Evolutionary conservation across 2,113 vertebrate species (phyloP).

Genomic region (Dromaius novaehollandiae): DNA sequence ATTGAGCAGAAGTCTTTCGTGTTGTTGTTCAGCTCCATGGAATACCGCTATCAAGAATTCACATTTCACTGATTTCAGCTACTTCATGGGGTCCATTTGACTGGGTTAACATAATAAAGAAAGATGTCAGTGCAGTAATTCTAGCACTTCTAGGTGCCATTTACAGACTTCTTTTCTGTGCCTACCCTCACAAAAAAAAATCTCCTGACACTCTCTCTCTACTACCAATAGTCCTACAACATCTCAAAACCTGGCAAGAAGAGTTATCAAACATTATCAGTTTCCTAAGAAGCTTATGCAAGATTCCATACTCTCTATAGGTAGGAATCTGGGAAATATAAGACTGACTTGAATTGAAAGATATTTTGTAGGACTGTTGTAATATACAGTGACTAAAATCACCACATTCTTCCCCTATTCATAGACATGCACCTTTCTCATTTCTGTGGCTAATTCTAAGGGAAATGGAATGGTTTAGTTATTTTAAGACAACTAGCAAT

Average conservation of each 20-base stretch:
- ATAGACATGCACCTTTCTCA: background rate
- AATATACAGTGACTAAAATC: background rate
- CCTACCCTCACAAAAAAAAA: background rate
- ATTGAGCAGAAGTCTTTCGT: background rate
- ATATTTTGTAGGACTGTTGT: background rate
- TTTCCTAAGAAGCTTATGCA: background rate
- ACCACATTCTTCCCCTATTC: background rate
- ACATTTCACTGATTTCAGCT: background rate
- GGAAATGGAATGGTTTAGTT: background rate
- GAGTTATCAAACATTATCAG: background rate
- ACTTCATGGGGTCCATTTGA: background rate
- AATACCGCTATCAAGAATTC: background rate
- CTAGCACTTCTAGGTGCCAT: background rate
- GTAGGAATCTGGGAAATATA: background rate
- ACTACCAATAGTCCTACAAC: background rate
- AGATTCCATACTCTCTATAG: background rate
- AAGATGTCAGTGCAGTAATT: background rate
- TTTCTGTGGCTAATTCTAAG: background rate
- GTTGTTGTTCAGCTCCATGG: background rate
- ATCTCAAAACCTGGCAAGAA: background rate
- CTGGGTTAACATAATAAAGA: background rate
- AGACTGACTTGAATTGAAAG: background rate
- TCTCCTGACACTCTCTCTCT: background rate
- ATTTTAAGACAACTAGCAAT: background rate
- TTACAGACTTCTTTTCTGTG: background rate